Percentiles rank a stretch among this genome's conserved stretches.
These are phyloP conservation scores for Pseudomugil tenellus DNA, from an alignment of 2,797 vertebrate species.

Conservation along the genomic window DNA sequence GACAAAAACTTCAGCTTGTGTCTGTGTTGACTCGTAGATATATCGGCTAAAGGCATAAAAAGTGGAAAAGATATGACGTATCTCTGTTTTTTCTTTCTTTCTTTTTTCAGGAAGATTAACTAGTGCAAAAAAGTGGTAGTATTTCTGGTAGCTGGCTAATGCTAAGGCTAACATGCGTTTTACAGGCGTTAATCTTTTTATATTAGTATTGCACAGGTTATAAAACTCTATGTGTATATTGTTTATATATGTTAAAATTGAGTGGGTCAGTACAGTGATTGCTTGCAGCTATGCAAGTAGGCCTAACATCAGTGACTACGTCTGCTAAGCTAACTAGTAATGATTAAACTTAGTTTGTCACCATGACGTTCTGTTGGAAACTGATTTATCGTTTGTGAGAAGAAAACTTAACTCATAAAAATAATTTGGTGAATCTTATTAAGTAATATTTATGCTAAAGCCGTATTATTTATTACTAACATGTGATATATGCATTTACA, in stretches of 20 bases:
- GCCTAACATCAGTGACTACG: background rate
- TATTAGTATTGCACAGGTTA: too few species aligned
- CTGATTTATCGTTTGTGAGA: background rate
- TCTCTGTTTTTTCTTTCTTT: background rate
- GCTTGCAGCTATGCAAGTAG: background rate
- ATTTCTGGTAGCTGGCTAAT: background rate
- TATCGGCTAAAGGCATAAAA: background rate
- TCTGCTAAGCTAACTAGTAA: background rate
- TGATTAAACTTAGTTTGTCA: background rate
- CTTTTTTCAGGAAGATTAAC: accelerated
- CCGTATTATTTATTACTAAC: background rate
- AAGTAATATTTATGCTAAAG: background rate
- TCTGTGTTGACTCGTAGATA: too few species aligned
- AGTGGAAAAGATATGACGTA: too few species aligned
- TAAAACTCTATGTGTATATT: too few species aligned
- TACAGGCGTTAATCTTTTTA: background rate
- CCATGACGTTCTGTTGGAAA: background rate
- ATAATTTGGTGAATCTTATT: background rate
- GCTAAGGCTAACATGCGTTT: background rate
- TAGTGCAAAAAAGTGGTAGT: accelerated
- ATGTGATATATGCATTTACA: background rate
- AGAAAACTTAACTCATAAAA: too few species aligned
- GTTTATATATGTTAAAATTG: too few species aligned
- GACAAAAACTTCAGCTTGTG: too few species aligned
- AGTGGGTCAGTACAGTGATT: background rate